Percentiles rank a stretch among this genome's conserved stretches.
Evolutionary conservation across 1,140 invertebrate species (phyloP).

Genomic region (Eueides isabella): DNA sequence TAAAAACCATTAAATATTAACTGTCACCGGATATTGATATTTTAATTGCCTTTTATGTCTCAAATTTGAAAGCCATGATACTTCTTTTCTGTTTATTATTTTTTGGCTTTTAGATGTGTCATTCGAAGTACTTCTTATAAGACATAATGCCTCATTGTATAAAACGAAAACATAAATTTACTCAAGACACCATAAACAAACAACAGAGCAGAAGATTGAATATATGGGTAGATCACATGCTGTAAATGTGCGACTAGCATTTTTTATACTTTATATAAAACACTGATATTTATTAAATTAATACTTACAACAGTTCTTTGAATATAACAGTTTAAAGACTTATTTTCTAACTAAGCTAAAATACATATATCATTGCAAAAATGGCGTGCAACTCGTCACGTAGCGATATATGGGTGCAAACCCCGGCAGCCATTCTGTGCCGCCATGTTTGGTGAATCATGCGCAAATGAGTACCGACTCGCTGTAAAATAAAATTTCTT

Average conservation of each 20-base stretch:
- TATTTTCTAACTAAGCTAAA: background rate
- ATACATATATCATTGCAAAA: constrained; percentile 5
- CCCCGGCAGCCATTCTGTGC: background rate
- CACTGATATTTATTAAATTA: no score
- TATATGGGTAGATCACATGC: no score
- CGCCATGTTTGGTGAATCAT: constrained; percentile 12
- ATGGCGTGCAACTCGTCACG: constrained; percentile 18
- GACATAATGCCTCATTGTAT: background rate
- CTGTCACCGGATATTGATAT: no score
- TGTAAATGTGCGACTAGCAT: background rate
- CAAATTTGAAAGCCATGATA: no score
- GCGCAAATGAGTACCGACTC: background rate
- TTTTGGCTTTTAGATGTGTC: no score
- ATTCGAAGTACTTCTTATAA: background rate
- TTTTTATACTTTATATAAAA: background rate
- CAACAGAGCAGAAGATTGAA: no score
- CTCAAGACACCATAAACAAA: no score
- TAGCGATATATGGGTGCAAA: constrained; percentile 14
- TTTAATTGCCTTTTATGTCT: no score
- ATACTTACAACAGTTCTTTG: background rate
- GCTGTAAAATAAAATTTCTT: constrained; percentile 1
- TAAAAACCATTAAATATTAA: no score
- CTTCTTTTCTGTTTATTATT: no score
- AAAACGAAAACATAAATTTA: no score
- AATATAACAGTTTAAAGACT: background rate